Evolutionary conservation across 2,797 vertebrate genomes (phyloP).

Genomic region (Arnoldichthys spilopterus): DNA sequence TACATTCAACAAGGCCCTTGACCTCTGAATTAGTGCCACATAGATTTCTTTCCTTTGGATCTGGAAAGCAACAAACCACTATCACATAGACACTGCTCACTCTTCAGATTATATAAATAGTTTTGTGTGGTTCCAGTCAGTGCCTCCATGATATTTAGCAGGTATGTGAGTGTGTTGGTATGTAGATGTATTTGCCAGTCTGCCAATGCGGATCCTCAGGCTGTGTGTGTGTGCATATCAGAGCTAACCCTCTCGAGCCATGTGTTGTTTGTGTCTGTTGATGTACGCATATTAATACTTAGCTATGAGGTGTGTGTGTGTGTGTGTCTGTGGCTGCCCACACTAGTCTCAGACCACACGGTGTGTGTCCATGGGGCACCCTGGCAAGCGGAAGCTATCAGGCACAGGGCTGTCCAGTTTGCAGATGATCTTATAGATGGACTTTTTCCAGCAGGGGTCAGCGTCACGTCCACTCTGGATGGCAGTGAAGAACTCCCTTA

Average conservation of each 20-base stretch:
- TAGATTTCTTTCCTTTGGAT: slow-evolving; percentile 19
- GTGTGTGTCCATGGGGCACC: slow-evolving; percentile 74
- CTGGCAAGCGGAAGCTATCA: slow-evolving; percentile 80
- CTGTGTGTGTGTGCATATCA: slow-evolving; percentile 19
- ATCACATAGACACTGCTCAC: slow-evolving; percentile 8
- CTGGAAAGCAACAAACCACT: slow-evolving; percentile 11
- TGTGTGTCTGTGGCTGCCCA: slow-evolving; percentile 41
- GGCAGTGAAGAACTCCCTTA: slow-evolving; percentile 82
- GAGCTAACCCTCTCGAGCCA: slow-evolving; percentile 13
- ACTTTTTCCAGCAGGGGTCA: slow-evolving; percentile 87
- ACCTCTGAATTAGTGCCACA: slow-evolving; percentile 32
- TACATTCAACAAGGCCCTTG: slow-evolving; percentile 17
- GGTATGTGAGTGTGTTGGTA: slow-evolving; percentile 23
- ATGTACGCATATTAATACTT: slow-evolving; percentile 19
- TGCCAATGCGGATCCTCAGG: slow-evolving; percentile 13
- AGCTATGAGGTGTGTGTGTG: slow-evolving; percentile 4
- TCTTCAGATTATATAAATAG: not conserved
- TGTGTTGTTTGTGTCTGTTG: slow-evolving; percentile 25
- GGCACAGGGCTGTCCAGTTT: slow-evolving; percentile 83
- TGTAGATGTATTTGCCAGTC: slow-evolving; percentile 24
- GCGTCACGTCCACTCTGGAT: slow-evolving; percentile 80
- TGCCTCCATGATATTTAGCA: slow-evolving; percentile 32
- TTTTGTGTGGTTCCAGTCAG: slow-evolving; percentile 15
- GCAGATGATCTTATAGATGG: slow-evolving; percentile 85
- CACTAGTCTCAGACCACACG: slow-evolving; percentile 53